These are phyloP conservation scores for Trematomus bernacchii DNA, from an alignment of 2,797 vertebrate species.

Conservation along the genomic window DNA sequence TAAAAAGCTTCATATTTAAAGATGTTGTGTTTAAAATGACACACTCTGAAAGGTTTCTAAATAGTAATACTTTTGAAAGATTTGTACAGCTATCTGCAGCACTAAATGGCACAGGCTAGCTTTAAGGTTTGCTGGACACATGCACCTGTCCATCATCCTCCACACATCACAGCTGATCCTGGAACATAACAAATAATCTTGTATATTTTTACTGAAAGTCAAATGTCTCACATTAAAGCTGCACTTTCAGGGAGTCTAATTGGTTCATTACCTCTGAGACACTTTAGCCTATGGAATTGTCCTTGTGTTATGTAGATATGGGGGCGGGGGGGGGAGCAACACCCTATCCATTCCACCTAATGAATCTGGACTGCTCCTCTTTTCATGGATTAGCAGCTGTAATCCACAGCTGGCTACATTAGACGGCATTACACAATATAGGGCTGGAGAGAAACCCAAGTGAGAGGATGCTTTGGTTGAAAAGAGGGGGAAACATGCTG, in stretches of 20 bases:
- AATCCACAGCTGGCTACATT: constrained; percentile 62
- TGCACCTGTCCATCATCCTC: neutral
- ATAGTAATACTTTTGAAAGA: too few relatives aligned
- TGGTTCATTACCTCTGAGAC: neutral
- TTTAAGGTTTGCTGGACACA: neutral
- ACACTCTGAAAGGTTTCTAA: too few relatives aligned
- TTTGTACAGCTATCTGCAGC: too few relatives aligned
- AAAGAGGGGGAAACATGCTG: constrained; percentile 18
- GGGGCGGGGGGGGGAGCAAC: constrained; percentile 18
- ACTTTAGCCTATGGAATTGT: constrained; percentile 16
- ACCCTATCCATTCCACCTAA: constrained; percentile 46
- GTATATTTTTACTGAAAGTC: neutral
- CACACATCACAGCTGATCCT: neutral
- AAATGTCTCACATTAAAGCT: constrained; percentile 10
- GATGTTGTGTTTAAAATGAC: too few relatives aligned
- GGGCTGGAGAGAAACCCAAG: constrained; percentile 38
- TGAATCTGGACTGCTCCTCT: constrained; percentile 44
- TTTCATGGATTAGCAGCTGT: constrained; percentile 61
- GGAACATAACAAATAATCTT: neutral
- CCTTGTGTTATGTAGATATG: constrained; percentile 22
- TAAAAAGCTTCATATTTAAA: too few relatives aligned
- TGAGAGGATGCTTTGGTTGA: constrained; percentile 29
- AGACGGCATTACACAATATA: constrained; percentile 52
- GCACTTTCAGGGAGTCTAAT: constrained; percentile 2
- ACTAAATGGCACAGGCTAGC: too few relatives aligned